Conservation (phyloP, 2,113 vertebrate genomes). For the Dicaeum eximium region DNA sequence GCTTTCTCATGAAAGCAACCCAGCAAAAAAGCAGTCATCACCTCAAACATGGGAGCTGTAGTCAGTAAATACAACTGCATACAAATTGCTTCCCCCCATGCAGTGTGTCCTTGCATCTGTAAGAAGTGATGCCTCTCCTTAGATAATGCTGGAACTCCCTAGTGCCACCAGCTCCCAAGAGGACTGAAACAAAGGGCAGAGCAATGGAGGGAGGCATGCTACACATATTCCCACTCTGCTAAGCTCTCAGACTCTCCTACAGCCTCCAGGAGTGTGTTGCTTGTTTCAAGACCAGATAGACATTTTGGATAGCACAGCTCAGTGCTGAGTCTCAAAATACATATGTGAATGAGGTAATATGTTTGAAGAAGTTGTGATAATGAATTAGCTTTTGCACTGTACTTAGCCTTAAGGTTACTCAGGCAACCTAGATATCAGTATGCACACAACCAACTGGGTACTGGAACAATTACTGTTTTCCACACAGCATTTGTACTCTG, state of each 20-base stretch:
- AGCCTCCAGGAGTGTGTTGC: background rate
- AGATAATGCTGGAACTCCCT: background rate
- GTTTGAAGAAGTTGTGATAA: background rate
- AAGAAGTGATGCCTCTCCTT: background rate
- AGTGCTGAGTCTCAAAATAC: background rate
- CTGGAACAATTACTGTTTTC: slow-evolving; percentile 25
- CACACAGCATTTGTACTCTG: slow-evolving; percentile 4
- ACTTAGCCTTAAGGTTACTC: slow-evolving; percentile 10
- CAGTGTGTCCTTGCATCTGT: background rate
- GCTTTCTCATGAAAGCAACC: background rate
- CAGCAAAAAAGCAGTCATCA: background rate
- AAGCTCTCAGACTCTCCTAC: background rate
- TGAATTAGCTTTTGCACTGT: background rate
- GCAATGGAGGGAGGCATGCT: background rate
- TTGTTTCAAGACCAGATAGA: background rate
- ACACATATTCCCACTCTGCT: background rate
- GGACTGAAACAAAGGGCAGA: background rate
- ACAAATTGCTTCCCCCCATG: background rate
- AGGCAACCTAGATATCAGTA: slow-evolving; percentile 14
- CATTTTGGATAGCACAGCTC: background rate
- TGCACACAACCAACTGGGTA: background rate
- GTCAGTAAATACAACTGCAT: background rate
- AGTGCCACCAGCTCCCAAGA: background rate
- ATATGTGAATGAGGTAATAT: background rate
- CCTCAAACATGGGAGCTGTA: background rate